A percentile compares a stretch with the other conserved stretches of the same genome.
These are phyloP conservation scores for Corythaeola cristata DNA, from an alignment of 2,113 vertebrate genomes.

Conservation along the genomic window DNA sequence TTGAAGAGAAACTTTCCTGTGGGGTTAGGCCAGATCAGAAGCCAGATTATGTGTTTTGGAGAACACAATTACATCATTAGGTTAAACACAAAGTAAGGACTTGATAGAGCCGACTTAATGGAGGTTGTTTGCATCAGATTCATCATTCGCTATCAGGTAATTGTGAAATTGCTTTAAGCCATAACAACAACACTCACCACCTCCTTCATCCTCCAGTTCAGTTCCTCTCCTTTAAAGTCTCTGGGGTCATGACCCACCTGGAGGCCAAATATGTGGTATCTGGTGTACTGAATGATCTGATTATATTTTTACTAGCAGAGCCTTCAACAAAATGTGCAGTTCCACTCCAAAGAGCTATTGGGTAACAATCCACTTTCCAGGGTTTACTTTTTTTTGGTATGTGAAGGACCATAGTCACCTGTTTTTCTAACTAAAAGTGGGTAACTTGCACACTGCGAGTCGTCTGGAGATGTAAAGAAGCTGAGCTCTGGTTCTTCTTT, in stretches of 20 bases:
- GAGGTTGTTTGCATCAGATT: slow-evolving; percentile 65
- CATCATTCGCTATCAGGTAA: slow-evolving; percentile 63
- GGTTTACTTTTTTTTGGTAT: not conserved
- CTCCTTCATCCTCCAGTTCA: slow-evolving; percentile 47
- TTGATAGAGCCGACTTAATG: slow-evolving; percentile 52
- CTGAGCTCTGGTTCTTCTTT: not conserved
- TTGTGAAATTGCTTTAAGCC: slow-evolving; percentile 72
- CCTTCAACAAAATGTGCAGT: not conserved
- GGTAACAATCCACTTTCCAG: not conserved
- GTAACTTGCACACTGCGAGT: not conserved
- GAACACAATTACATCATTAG: slow-evolving; percentile 60
- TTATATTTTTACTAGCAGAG: slow-evolving; percentile 47
- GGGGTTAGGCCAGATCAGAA: slow-evolving; percentile 67
- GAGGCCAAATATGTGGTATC: slow-evolving; percentile 59
- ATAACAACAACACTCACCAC: slow-evolving; percentile 53
- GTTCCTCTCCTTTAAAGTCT: slow-evolving; percentile 69
- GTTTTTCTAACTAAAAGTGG: not conserved
- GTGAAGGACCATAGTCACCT: not conserved
- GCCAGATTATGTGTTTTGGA: slow-evolving; percentile 61
- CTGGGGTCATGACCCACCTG: slow-evolving; percentile 65
- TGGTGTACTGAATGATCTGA: slow-evolving; percentile 55
- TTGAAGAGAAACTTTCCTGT: slow-evolving; percentile 61
- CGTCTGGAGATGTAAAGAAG: not conserved
- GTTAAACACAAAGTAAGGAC: slow-evolving; percentile 61
- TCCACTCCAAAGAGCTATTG: not conserved